Conservation (phyloP, 2,113 vertebrate species). For the Ophthalmolycus amberensis region DNA sequence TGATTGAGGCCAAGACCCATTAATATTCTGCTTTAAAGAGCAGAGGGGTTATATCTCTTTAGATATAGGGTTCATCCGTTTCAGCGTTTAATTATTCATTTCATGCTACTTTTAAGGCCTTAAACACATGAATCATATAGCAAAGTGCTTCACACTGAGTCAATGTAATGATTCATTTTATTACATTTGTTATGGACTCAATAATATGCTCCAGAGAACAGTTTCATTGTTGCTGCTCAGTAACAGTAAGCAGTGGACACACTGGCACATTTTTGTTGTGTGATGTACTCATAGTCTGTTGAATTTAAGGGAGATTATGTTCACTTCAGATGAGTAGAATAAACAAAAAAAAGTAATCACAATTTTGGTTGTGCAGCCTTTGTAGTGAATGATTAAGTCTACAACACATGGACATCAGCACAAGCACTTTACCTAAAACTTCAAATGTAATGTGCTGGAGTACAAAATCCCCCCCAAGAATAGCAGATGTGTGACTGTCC, state of each 20-base stretch:
- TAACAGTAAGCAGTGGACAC: not conserved
- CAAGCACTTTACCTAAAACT: conserved; percentile 10
- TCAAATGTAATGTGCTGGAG: conserved; percentile 2
- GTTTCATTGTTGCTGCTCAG: conserved; percentile 24
- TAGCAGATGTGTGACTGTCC: not conserved
- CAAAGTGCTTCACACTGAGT: conserved; percentile 3
- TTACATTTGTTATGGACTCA: conserved; percentile 10
- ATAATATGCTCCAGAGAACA: conserved; percentile 1
- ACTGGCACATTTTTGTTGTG: not conserved
- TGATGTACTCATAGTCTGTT: not conserved
- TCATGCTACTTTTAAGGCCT: conserved; percentile 51
- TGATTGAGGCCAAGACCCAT: conserved; percentile 57
- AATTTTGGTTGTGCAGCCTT: not conserved
- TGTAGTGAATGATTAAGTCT: not conserved
- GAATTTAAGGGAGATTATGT: too few species aligned
- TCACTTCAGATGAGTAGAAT: too few species aligned
- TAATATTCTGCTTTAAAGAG: conserved; percentile 47
- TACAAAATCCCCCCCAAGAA: not conserved
- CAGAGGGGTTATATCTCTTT: conserved; percentile 25
- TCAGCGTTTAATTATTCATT: conserved; percentile 65
- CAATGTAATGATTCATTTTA: conserved; percentile 20
- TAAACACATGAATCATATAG: conserved; percentile 32
- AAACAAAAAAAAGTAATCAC: not conserved
- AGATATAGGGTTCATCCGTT: conserved; percentile 38
- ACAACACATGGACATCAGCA: not conserved